Evolutionary conservation across 2,113 vertebrate species (phyloP), one percentile per base, ranked within the genome.

Genomic region (Ondatra zibethicus): DNA sequence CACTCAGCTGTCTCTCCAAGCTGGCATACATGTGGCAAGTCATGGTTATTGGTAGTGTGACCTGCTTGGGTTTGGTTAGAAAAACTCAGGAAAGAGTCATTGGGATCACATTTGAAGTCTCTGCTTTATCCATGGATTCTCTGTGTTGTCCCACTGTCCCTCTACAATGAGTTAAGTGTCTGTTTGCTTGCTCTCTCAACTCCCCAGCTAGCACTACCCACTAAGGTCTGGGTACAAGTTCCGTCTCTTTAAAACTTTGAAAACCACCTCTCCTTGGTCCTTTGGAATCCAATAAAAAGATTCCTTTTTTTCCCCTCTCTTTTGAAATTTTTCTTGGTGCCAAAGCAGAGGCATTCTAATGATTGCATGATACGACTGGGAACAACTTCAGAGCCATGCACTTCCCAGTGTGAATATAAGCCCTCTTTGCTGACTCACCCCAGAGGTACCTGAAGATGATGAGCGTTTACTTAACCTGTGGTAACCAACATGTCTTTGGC

Each of bases 201-300:
- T 31, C 58, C 12, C 23, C 11, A 39, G 55, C 50, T 14, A 31
- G 42, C 42, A 50, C 8, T n/a, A 8, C 33, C 31, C 50, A 55
- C 11, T 89, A 88, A 91, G 72, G 93, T 96, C 88, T 87, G 80
- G 92, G 80, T 63, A 91, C 52, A 52, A 61, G 39, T 77, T 89
- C 50, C 90, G 42, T 78, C 61, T 96, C 85, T 21, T 78, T 45
- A 47, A 52, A 2, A 39, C 11, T 88, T 96, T 50, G 25, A 93
- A 94, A 82, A 45, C 4, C 16, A 61, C 55, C 76, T 73, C 81
- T 88, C 66, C 39, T 55, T 88, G 91, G 36, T 88, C 45, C 47
- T 94, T 90, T 87, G 88, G 70, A 84, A 72, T n/a, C 75, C 47
- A 63, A 63, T 61, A 52, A 47, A 89, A 80, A 85, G 33, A 16